phyloP scores from a whole-genome alignment of 2,113 vertebrate genomes.

The Loxodonta africana region DNA sequence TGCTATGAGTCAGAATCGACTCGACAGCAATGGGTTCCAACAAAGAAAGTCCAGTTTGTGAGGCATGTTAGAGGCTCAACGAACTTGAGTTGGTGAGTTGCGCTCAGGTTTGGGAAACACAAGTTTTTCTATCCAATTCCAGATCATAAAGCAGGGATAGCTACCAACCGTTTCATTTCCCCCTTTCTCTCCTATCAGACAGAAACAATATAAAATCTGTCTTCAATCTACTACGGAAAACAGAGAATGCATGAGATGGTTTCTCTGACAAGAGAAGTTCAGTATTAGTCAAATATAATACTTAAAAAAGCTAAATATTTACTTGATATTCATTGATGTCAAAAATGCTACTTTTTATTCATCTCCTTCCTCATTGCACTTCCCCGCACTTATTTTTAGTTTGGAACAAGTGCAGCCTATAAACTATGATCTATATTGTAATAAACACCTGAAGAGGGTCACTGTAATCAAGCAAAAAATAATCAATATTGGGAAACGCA shows the following conservation, averaged over 20 bases:
- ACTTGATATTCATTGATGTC: constrained; percentile 64
- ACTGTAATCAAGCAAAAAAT: constrained; percentile 61
- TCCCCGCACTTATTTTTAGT: constrained; percentile 36
- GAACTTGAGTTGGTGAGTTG: background rate
- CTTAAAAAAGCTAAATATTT: constrained; percentile 59
- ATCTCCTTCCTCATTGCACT: background rate
- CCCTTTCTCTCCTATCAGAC: background rate
- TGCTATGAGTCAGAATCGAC: no score
- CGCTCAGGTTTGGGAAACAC: background rate
- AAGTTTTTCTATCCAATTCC: background rate
- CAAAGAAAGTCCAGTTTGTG: background rate
- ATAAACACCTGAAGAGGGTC: constrained; percentile 66
- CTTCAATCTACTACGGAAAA: constrained; percentile 2
- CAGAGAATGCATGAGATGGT: background rate
- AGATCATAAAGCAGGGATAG: background rate
- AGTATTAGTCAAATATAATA: constrained; percentile 63
- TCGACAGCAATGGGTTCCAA: no score
- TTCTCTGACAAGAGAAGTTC: constrained; percentile 56
- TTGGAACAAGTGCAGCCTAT: constrained; percentile 38
- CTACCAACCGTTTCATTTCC: background rate
- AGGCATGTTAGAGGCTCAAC: background rate
- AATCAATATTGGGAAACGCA: constrained; percentile 72
- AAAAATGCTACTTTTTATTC: constrained; percentile 68
- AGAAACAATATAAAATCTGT: constrained; percentile 54
- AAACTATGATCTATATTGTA: constrained; percentile 63